Conservation (phyloP, 2,888 invertebrate genomes). For the Ceratothoa steindachneri region DNA sequence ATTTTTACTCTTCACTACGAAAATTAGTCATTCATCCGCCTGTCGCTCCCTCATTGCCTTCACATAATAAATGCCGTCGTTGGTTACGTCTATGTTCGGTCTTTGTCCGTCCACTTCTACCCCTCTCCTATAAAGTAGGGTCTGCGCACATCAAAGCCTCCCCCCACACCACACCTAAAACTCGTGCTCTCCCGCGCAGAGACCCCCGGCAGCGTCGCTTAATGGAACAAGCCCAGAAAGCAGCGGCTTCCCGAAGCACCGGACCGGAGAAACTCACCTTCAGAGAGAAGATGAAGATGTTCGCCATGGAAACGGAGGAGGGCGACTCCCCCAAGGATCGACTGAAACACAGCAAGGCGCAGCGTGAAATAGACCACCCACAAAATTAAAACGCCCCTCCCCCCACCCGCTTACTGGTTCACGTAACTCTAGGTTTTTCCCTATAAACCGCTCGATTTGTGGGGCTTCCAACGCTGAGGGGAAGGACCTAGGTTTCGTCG, state of each 20-base stretch:
- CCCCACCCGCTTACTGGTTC: not conserved
- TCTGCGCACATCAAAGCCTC: no score
- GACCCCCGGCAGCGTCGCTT: constrained; percentile 86
- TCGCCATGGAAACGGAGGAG: constrained; percentile 93
- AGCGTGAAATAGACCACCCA: constrained; percentile 75
- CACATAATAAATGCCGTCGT: no score
- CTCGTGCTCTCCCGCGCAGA: constrained; percentile 55
- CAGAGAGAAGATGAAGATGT: constrained; percentile 99
- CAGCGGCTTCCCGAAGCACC: constrained; percentile 58
- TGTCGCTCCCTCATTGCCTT: no score
- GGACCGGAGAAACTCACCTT: constrained; percentile 91
- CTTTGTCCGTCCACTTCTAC: no score
- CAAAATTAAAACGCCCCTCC: not conserved
- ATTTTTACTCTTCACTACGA: no score
- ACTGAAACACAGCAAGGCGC: constrained; percentile 91
- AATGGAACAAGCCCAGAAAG: constrained; percentile 65
- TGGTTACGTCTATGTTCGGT: no score
- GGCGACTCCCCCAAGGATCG: constrained; percentile 88
- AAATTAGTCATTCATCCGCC: no score
- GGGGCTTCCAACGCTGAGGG: no score
- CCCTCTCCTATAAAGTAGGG: no score
- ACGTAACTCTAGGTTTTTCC: no score
- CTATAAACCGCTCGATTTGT: no score
- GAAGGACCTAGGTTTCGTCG: no score
- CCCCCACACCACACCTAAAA: not conserved